A percentile compares a stretch with the other conserved stretches of the same genome.
phyloP scores from a whole-genome alignment of 2,888 invertebrate genomes.

The Hydropsyche betteni region DNA sequence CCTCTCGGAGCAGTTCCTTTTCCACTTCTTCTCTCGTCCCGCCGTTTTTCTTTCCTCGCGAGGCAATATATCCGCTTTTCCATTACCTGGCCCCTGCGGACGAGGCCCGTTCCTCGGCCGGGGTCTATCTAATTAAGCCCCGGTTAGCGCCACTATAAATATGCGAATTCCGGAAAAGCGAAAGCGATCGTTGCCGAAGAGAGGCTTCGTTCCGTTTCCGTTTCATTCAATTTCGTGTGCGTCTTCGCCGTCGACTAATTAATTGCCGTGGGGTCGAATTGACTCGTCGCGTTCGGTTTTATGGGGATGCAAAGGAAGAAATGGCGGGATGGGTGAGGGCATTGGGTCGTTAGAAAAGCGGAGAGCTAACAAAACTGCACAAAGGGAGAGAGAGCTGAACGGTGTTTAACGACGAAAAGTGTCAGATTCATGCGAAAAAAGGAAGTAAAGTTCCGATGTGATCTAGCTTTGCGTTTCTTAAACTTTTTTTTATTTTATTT shows the following conservation, averaged over 20 bases:
- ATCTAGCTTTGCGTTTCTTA: no score
- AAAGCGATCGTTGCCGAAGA: slow-evolving; percentile 8
- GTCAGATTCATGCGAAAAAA: neutral
- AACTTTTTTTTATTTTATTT: no score
- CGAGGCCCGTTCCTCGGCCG: neutral
- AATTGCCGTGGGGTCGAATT: slow-evolving; percentile 16
- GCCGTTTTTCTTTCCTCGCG: neutral
- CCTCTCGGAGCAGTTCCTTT: neutral
- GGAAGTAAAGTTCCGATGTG: no score
- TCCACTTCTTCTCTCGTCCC: neutral
- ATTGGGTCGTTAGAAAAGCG: neutral
- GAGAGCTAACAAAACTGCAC: no score
- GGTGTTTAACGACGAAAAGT: slow-evolving; percentile 22
- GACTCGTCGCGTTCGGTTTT: slow-evolving; percentile 21
- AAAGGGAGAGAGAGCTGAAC: neutral
- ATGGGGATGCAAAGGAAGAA: neutral
- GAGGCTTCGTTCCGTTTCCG: slow-evolving; percentile 28
- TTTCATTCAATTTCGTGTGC: slow-evolving; percentile 31
- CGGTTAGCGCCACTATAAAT: slow-evolving; percentile 36
- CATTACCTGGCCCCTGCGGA: slow-evolving; percentile 26
- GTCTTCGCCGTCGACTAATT: slow-evolving; percentile 25
- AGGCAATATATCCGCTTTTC: slow-evolving; percentile 27
- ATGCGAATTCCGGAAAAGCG: slow-evolving; percentile 28
- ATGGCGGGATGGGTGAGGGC: neutral
- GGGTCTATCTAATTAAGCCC: slow-evolving; percentile 31